phyloP scores from a whole-genome alignment of 35 echinoderm and acorn worm genomes.

The Acanthaster planci region DNA sequence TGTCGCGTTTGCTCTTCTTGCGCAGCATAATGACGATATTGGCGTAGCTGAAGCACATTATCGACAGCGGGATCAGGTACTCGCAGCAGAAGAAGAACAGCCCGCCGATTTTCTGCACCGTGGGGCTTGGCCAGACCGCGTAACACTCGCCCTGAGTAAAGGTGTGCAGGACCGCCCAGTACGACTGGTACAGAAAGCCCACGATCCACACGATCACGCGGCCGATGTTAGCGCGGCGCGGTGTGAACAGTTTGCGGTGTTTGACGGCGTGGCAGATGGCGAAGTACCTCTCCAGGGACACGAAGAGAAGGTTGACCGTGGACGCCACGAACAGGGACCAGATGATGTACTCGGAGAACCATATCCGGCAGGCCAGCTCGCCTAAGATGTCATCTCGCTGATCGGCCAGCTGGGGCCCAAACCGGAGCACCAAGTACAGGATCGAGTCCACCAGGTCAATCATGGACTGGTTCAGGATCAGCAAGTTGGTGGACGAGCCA shows the following conservation, averaged over 20 bases:
- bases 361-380: slow-evolving; percentile 67
- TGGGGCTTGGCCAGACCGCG: slow-evolving; percentile 40
- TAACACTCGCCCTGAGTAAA: slow-evolving; percentile 33
- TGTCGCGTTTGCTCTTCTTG: slow-evolving; percentile 34
- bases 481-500: slow-evolving; percentile 59
- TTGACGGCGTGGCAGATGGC: slow-evolving; percentile 51
- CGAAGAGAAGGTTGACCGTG: slow-evolving; percentile 64
- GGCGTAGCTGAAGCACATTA: slow-evolving; percentile 71
- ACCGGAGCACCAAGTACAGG: slow-evolving; percentile 49
- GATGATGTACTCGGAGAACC: slow-evolving; percentile 63
- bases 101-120: slow-evolving; percentile 39
- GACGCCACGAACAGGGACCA: slow-evolving; percentile 72
- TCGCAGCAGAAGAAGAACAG: slow-evolving; percentile 50
- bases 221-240: slow-evolving; percentile 48
- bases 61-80: slow-evolving; percentile 58
- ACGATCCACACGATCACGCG: slow-evolving; percentile 42
- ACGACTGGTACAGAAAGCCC: slow-evolving; percentile 58
- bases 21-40: slow-evolving; percentile 80
- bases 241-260: slow-evolving; percentile 59
- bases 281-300: slow-evolving; percentile 67
- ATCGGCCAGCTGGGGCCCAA: slow-evolving; percentile 31
- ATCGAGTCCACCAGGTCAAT: slow-evolving; percentile 65
- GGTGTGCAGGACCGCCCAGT: slow-evolving; percentile 54
- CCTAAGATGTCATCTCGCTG: slow-evolving; percentile 24
- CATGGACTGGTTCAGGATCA: slow-evolving; percentile 70